phyloP scores from a whole-genome alignment of 1,140 invertebrate species.

The Drosophila arizonae region DNA sequence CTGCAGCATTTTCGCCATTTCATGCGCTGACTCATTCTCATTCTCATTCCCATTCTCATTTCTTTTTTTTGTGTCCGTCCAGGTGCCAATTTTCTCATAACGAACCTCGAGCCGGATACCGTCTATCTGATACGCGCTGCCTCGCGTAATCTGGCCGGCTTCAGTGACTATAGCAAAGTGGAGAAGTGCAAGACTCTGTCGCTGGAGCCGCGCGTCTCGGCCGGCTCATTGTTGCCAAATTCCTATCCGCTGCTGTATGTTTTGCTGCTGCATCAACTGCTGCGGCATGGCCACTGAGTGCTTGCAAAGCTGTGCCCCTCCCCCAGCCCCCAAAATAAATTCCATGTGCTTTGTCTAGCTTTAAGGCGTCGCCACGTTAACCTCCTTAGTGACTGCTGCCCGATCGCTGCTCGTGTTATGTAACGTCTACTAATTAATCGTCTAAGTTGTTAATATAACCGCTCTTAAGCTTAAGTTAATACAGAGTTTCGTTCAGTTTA shows the following conservation, averaged over 20 bases:
- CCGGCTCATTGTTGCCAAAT: background rate
- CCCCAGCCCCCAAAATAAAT: background rate
- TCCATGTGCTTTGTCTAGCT: slow-evolving; percentile 70
- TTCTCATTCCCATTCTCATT: background rate
- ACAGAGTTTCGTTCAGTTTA: slow-evolving; percentile 33
- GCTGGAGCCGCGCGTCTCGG: slow-evolving; percentile 61
- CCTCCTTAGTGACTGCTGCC: slow-evolving; percentile 52
- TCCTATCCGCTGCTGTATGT: slow-evolving; percentile 20
- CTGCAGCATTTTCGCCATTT: background rate
- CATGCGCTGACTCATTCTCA: background rate
- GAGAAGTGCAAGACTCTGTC: slow-evolving; percentile 69
- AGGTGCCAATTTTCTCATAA: slow-evolving; percentile 82
- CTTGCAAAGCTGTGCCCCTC: background rate
- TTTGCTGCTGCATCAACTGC: slow-evolving; percentile 7
- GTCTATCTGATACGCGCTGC: slow-evolving; percentile 82
- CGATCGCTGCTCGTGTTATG: slow-evolving; percentile 18
- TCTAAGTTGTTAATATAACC: slow-evolving; percentile 50
- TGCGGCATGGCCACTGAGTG: slow-evolving; percentile 23
- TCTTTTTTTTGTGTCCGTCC: background rate
- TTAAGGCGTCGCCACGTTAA: slow-evolving; percentile 49
- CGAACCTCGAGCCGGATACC: slow-evolving; percentile 78
- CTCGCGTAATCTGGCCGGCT: slow-evolving; percentile 82
- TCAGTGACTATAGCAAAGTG: slow-evolving; percentile 77
- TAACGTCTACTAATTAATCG: slow-evolving; percentile 37
- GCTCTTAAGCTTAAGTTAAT: slow-evolving; percentile 41